Evolutionary conservation across 2,113 vertebrate genomes (phyloP), one percentile per base, ranked within the genome.

Genomic region (Helogale parvula): DNA sequence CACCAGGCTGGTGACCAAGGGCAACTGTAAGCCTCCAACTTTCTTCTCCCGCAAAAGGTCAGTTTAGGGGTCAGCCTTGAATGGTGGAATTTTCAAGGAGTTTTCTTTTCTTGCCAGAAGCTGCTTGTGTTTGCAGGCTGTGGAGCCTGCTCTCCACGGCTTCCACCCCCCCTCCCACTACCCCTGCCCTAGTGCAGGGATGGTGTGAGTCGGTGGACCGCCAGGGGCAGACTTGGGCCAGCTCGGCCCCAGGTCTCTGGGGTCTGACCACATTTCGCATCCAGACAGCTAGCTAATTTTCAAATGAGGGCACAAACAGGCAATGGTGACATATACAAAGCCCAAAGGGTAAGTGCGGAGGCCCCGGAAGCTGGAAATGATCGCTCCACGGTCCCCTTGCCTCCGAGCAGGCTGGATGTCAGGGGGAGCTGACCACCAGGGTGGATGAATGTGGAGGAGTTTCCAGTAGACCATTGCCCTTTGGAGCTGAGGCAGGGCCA

Each of bases 11-110:
- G 45, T 60, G 33, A 66, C 57, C 71, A 16, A 47, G 35, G 14
- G 52, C 16, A 15, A 16, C 23, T 33, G 35, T 4, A 31, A 31
- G 0, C 23, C 35, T 31, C 50, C 79, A 83, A 15, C 11, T 54
- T 93, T 54, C 52, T 85, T 33, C 38, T 63, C 35, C 57, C 47
- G 87, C 71, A 90, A 92, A 50, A 76, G n/a, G 6, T 31, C 66
- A 79, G 23, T 17, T 93, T 79, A 50, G 12, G 45, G 60, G 4
- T 80, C 87, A 76, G 33, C 72, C 63, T 90, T 6, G 0, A 74
- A 38, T 19, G 3, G n/a, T 45, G 57, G 41, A 57, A 10, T 15
- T 41, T 71, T 41, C 6, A 1, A 31, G 52, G n/a, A 21, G 16
- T 12, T 80, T 38, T 63, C 31, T 11, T 7, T 52, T 54, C 71